Conservation (phyloP, 2,113 vertebrate genomes). For the Nycticorax nycticorax region DNA sequence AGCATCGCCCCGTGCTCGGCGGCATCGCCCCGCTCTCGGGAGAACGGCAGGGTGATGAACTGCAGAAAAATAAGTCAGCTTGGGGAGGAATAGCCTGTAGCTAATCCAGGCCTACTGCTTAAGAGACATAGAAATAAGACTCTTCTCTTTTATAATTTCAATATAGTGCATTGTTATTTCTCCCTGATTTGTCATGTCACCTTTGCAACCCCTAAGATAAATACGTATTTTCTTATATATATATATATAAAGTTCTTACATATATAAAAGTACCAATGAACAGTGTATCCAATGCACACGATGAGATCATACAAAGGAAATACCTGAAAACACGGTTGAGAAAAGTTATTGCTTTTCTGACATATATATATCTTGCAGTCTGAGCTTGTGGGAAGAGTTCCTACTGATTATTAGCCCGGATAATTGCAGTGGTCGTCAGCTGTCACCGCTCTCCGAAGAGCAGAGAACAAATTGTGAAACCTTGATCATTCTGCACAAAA, state of each 20-base stretch:
- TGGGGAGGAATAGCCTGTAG: not conserved
- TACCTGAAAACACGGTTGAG: not conserved
- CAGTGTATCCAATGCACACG: not conserved
- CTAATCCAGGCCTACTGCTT: not conserved
- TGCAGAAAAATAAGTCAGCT: not conserved
- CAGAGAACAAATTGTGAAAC: not conserved
- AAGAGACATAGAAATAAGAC: not conserved
- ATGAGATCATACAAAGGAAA: not conserved
- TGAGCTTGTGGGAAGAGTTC: not conserved
- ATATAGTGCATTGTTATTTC: not conserved
- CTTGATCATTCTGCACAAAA: not conserved
- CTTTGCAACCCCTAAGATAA: not conserved
- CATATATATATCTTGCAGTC: too few relatives aligned
- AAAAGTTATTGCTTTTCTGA: not conserved
- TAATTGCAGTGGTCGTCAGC: not conserved
- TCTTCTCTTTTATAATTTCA: not conserved
- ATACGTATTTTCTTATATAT: not conserved
- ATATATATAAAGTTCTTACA: not conserved
- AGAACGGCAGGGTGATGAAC: not conserved
- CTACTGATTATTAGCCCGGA: not conserved
- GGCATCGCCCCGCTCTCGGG: rapidly evolving
- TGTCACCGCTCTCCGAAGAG: not conserved
- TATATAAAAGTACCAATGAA: not conserved
- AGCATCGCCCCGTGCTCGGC: rapidly evolving
- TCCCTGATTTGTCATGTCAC: not conserved